Base-by-base conservation (phyloP, 2,888 invertebrate species). In the Brachypalpus laphriformis region DNA sequence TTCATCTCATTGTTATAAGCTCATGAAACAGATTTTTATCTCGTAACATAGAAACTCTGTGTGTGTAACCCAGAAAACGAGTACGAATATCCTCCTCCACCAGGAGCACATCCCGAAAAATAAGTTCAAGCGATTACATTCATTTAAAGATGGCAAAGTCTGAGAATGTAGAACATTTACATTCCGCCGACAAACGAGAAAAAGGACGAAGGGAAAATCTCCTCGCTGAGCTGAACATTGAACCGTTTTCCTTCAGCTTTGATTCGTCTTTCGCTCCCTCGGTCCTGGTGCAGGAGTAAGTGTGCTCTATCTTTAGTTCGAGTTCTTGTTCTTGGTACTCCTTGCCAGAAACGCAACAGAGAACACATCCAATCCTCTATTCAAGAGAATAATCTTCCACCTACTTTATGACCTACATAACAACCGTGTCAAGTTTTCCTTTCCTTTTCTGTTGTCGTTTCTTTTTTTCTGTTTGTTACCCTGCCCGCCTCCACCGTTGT, bases 331-430 rank as follows among this genome's bases (percentile, higher is more conserved):
- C 65, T 56, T 25, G n/a, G 45, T 16, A 16, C 31, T 61, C n/a
- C 61, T 54, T 18, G 14, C 20, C 37, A 65, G 16, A n/a, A 57
- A 65, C 14, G 31, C 49, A 42, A 42, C 49, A 57, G 20, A 16
- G 31, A 77, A 66, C 68, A 81, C 68, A 74, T 71, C 76, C 57
- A 71, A 66, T 71, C 66, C 49, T 25, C n/a, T 9, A 22, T 31
- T 22, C 37, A 5, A 37, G 56, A 47, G 75, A 57, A 66, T 66
- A 75, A 65, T 66, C 65, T 71, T 72, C 56, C 63, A 83, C 82
- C 74, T 78, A 78, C 82, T 72, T 82, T 68, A 78, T 83, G 82
- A 83, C 82, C 82, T 78, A 78, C 72, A 78, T 83, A 78, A 78
- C 77, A 82, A 72, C 78, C 78, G 56, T 83, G 82, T 83, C 82